Percentiles rank a stretch among this genome's conserved stretches.
phyloP scores from a whole-genome alignment of 2,888 invertebrate genomes.

The Abrostola tripartita region DNA sequence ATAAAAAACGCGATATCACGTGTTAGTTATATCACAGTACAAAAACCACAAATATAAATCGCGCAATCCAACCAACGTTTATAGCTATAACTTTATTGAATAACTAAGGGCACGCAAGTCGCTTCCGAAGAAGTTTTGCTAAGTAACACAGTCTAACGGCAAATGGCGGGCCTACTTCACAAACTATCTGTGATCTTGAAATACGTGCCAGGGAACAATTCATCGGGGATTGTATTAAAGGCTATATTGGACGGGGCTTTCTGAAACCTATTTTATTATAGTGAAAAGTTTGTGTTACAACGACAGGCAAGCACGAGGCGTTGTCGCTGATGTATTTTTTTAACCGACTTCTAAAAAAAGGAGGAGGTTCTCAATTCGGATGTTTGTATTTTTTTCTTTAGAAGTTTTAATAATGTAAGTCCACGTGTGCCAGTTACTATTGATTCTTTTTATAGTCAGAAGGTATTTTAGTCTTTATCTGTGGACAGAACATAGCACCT shows the following conservation, averaged over 20 bases:
- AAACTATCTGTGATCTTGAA: constrained; percentile 6
- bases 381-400: too few relatives aligned
- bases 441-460: too few relatives aligned
- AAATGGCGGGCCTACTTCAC: constrained; percentile 1
- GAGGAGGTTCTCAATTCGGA: too few relatives aligned
- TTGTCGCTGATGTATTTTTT: background rate
- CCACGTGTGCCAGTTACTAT: too few relatives aligned
- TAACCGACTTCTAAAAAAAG: too few relatives aligned
- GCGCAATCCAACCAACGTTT: background rate
- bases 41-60: background rate
- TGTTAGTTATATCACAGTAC: background rate
- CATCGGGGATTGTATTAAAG: constrained; percentile 4
- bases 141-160: background rate
- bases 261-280: background rate
- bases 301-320: background rate
- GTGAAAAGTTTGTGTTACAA: background rate
- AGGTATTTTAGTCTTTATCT: too few relatives aligned
- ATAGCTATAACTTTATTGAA: constrained; percentile 3
- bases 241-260: background rate
- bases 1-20: background rate
- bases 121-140: constrained; percentile 1
- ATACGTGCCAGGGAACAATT: constrained; percentile 5
- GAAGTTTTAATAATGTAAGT: too few relatives aligned
- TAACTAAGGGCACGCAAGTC: constrained; percentile 3
- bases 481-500: too few relatives aligned